phyloP scores from a whole-genome alignment of 1,140 invertebrate genomes.

The Capitella teleta region DNA sequence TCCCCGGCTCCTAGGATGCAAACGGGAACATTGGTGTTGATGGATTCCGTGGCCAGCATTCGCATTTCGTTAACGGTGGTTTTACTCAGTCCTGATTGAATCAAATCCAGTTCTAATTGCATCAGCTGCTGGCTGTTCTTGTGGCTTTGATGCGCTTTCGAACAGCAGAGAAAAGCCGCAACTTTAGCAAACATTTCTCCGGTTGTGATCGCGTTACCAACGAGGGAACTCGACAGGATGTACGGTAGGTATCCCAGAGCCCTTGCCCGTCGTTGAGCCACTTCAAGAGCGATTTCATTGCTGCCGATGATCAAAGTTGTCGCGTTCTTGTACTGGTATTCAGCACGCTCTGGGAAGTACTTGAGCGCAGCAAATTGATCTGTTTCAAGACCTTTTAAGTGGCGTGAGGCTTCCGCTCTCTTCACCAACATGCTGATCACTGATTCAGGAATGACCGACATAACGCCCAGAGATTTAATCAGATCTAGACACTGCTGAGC shows the following conservation, averaged over 20 bases:
- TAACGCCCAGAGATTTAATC: conserved; percentile 12
- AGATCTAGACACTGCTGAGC: conserved; percentile 31
- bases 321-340: conserved; percentile 12
- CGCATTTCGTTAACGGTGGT: conserved; percentile 20
- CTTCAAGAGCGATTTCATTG: conserved; percentile 60
- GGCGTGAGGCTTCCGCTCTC: neutral
- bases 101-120: conserved; percentile 20
- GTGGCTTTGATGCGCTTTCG: conserved; percentile 3
- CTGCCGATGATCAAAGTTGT: conserved; percentile 71
- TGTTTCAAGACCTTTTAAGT: too few relatives aligned
- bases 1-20: conserved; percentile 76
- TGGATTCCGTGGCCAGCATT: conserved; percentile 11
- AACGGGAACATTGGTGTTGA: conserved; percentile 34
- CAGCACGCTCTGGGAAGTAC: too few relatives aligned
- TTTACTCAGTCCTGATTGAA: conserved; percentile 21
- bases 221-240: conserved; percentile 55
- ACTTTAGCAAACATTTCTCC: conserved; percentile 42
- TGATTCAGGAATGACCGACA: neutral
- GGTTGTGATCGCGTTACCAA: conserved; percentile 58
- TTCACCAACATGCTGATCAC: neutral
- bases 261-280: conserved; percentile 46
- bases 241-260: conserved; percentile 49
- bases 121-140: conserved; percentile 51
- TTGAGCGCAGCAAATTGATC: too few relatives aligned
- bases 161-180: conserved; percentile 24